Conservation (phyloP, 2,797 vertebrate genomes). For the Melanotaenia nigrans region DNA sequence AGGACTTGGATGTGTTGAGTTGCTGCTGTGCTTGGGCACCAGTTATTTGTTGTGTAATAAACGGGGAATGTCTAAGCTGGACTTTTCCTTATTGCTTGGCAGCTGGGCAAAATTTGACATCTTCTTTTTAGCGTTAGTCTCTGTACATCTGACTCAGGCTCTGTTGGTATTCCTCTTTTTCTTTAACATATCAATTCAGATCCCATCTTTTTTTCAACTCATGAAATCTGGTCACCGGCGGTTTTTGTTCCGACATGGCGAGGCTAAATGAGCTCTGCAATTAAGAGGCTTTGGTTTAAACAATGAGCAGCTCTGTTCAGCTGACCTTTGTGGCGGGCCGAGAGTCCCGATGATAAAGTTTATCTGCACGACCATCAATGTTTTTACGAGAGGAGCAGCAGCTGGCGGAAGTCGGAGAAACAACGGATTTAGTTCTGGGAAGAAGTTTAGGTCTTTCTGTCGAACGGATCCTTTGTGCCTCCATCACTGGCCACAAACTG, state of each 20-base stretch:
- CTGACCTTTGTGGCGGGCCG: neutral
- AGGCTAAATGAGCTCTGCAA: neutral
- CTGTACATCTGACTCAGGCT: too few species aligned
- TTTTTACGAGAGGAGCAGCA: neutral
- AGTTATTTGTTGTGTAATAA: neutral
- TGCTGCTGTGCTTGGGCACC: too few species aligned
- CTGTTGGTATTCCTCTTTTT: neutral
- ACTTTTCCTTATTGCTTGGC: too few species aligned
- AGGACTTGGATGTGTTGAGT: too few species aligned
- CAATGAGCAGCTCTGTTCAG: slow-evolving; percentile 19
- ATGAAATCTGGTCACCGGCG: neutral
- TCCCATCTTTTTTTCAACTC: neutral
- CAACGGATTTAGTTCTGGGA: neutral
- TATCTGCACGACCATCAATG: neutral
- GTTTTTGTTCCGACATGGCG: neutral
- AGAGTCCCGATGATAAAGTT: neutral
- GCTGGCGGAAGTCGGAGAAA: neutral
- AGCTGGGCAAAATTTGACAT: too few species aligned
- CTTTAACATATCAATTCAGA: too few species aligned
- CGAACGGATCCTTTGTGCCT: neutral
- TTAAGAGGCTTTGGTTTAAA: neutral
- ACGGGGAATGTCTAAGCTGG: too few species aligned
- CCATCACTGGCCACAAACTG: neutral
- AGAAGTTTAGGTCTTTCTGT: neutral
- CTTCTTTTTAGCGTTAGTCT: neutral